Percentiles rank a stretch among this genome's conserved stretches.
These are phyloP conservation scores for Drosophila sordidula DNA, from an alignment of 2,888 invertebrate genomes.

Conservation along the genomic window DNA sequence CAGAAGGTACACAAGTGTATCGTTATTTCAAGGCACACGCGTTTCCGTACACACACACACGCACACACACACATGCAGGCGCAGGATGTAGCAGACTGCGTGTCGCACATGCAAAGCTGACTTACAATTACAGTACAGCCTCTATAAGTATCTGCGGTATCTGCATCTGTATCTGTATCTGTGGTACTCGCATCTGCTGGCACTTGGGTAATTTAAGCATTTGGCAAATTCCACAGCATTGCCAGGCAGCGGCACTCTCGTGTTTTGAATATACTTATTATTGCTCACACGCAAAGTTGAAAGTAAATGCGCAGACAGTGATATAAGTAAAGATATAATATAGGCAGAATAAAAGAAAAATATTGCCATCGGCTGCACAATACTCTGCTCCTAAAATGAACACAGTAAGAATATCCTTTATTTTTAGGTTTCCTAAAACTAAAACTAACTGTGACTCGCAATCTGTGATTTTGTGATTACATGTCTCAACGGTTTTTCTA, in stretches of 20 bases:
- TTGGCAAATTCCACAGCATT: constrained; percentile 51
- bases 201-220: constrained; percentile 37
- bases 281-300: constrained; percentile 67
- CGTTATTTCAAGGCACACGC: constrained; percentile 59
- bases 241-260: constrained; percentile 5
- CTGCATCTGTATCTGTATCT: constrained; percentile 18
- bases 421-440: too few relatives aligned
- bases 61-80: neutral
- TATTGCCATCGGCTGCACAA: neutral
- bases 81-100: constrained; percentile 37
- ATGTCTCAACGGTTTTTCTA: too few relatives aligned
- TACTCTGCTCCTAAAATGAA: neutral
- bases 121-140: constrained; percentile 46
- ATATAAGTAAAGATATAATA: constrained; percentile 18
- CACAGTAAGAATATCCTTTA: too few relatives aligned
- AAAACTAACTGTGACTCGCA: too few relatives aligned
- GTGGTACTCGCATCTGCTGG: constrained; percentile 25
- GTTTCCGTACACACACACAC: constrained; percentile 30
- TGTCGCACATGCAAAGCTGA: constrained; percentile 55
- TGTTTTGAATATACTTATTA: constrained; percentile 41
- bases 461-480: too few relatives aligned
- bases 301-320: constrained; percentile 19
- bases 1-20: constrained; percentile 56
- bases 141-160: constrained; percentile 29
- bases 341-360: neutral